phyloP scores from a whole-genome alignment of 2,797 vertebrate genomes.

The Craterocephalus amniculus region DNA sequence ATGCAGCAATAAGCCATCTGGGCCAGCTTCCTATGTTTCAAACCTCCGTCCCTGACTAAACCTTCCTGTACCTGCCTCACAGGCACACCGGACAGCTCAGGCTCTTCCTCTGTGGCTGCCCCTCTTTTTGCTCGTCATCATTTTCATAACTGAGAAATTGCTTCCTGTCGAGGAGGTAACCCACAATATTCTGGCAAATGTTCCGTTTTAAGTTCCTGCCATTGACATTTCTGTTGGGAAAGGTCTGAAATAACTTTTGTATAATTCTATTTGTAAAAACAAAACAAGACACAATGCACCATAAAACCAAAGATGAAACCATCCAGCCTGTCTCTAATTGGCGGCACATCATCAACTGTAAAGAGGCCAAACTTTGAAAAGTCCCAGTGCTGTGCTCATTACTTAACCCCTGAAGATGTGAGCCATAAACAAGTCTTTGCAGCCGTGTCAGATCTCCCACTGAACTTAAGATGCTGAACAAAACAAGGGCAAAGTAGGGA shows the following conservation, averaged over 20 bases:
- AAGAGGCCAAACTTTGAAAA: slow-evolving; percentile 41
- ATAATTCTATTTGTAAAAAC: background rate
- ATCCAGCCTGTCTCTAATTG: slow-evolving; percentile 25
- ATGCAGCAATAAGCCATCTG: slow-evolving; percentile 81
- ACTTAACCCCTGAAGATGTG: slow-evolving; percentile 49
- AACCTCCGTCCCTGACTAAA: slow-evolving; percentile 75
- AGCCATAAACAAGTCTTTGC: slow-evolving; percentile 42
- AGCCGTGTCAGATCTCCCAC: slow-evolving; percentile 31
- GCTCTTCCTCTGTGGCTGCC: slow-evolving; percentile 70
- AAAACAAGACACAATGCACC: background rate
- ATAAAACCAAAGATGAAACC: slow-evolving; percentile 12
- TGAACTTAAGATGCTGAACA: slow-evolving; percentile 37
- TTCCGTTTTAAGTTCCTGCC: slow-evolving; percentile 6
- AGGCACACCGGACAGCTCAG: slow-evolving; percentile 75
- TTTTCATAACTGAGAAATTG: slow-evolving; percentile 67
- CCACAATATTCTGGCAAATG: slow-evolving; percentile 33
- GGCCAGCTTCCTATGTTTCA: slow-evolving; percentile 80
- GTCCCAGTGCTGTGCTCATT: slow-evolving; percentile 35
- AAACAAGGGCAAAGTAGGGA: slow-evolving; percentile 60
- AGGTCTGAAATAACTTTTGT: slow-evolving; percentile 30
- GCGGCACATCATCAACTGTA: slow-evolving; percentile 32
- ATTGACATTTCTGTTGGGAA: slow-evolving; percentile 27
- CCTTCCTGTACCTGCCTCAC: slow-evolving; percentile 83
- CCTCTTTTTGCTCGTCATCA: slow-evolving; percentile 68
- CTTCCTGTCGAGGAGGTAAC: slow-evolving; percentile 51